Conservation (phyloP, 2,888 invertebrate species). For the Lepidocyrtoides sp. region DNA sequence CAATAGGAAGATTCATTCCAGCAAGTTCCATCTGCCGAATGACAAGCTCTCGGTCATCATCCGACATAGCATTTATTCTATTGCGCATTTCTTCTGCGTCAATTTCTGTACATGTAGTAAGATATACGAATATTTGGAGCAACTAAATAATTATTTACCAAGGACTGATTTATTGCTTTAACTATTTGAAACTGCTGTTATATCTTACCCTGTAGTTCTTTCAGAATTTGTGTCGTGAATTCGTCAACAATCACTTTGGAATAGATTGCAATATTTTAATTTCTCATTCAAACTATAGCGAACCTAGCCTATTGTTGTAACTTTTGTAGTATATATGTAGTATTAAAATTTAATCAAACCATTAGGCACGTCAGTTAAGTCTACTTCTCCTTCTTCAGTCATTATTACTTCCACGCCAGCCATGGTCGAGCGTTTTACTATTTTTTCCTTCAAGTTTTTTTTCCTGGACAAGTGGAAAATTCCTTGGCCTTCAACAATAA, state of each 20-base stretch:
- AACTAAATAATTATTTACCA: too few species aligned
- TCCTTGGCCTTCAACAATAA: constrained; percentile 12
- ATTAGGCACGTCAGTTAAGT: background rate
- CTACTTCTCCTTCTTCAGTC: constrained; percentile 1
- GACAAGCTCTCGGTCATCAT: background rate
- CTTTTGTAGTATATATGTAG: background rate
- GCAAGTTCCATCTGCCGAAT: background rate
- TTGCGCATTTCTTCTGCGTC: background rate
- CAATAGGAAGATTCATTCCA: constrained; percentile 1
- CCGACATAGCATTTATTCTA: constrained; percentile 9
- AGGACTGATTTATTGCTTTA: too few species aligned
- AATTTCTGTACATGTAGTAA: background rate
- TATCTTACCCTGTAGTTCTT: background rate
- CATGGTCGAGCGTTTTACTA: background rate
- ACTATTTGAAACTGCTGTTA: background rate
- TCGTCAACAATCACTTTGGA: constrained; percentile 2
- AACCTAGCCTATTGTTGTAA: too few species aligned
- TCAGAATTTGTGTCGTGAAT: background rate
- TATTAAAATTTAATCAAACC: background rate
- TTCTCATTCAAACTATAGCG: too few species aligned
- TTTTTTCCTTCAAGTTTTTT: background rate
- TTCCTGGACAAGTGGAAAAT: constrained; percentile 1
- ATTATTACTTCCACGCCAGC: constrained; percentile 18
- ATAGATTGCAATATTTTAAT: too few species aligned
- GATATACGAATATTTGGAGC: background rate